phyloP scores from a whole-genome alignment of 2,113 vertebrate genomes.

The Laticauda colubrina region DNA sequence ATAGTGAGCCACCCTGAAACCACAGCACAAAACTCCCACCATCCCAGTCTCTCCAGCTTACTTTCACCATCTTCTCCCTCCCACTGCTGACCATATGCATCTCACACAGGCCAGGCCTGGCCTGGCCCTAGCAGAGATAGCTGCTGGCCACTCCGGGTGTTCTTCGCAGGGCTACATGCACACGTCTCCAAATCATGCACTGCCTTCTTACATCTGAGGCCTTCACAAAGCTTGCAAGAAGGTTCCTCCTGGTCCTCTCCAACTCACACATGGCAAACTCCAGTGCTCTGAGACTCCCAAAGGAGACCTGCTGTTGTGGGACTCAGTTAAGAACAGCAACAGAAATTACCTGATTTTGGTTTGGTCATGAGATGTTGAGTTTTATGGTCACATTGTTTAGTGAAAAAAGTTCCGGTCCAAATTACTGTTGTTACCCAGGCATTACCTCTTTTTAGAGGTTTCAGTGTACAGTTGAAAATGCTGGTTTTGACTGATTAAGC shows the following conservation, averaged over 20 bases:
- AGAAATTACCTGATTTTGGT: neutral
- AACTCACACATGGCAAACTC: neutral
- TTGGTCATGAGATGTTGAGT: neutral
- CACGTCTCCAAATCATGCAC: neutral
- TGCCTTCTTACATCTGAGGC: neutral
- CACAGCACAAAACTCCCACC: neutral
- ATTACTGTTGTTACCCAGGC: neutral
- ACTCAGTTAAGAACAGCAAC: neutral
- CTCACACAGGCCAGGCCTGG: neutral
- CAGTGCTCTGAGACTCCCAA: neutral
- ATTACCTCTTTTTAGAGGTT: neutral
- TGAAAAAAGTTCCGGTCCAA: neutral
- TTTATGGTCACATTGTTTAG: neutral
- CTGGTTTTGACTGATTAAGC: neutral
- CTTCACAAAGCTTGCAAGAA: no score
- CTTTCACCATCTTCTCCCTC: neutral
- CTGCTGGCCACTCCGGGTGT: neutral
- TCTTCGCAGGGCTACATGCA: neutral
- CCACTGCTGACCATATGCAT: neutral
- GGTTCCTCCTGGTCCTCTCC: neutral
- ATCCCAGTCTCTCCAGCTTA: neutral
- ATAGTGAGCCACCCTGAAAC: neutral
- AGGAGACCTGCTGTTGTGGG: neutral
- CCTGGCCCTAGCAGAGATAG: neutral
- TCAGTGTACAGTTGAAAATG: neutral